Evolutionary conservation across 2,797 vertebrate species (phyloP).

Genomic region (Pseudotriccus pelzelni): DNA sequence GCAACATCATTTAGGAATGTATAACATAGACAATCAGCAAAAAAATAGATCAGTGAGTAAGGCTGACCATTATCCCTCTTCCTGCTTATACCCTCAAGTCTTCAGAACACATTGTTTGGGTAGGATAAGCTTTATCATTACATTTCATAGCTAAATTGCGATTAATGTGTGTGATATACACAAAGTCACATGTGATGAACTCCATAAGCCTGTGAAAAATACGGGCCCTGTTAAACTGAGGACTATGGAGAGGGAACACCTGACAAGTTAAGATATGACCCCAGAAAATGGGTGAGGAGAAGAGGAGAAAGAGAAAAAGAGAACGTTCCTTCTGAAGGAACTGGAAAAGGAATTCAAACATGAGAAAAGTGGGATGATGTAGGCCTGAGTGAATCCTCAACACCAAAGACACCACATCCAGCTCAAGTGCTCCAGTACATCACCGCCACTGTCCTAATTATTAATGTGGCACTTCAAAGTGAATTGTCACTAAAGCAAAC

Average conservation of each 20-base stretch:
- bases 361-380: not conserved
- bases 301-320: not conserved
- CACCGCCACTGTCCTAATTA: not conserved
- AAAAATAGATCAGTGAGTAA: not conserved
- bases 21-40: not conserved
- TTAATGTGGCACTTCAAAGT: not conserved
- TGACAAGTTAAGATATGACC: not conserved
- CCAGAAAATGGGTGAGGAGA: not conserved
- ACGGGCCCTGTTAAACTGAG: not conserved
- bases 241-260: not conserved
- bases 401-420: not conserved
- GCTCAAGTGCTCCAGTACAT: not conserved
- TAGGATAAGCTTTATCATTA: not conserved
- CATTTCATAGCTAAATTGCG: not conserved
- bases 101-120: not conserved
- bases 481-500: not conserved
- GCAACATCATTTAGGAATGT: not conserved
- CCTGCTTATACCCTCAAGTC: not conserved
- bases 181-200: rapidly evolving
- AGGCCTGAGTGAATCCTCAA: not conserved
- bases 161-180: not conserved
- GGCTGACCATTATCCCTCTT: not conserved
- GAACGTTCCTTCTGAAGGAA: not conserved
- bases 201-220: not conserved
- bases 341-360: not conserved